phyloP scores from a whole-genome alignment of 2,888 invertebrate species.

The Amiota mariae region DNA sequence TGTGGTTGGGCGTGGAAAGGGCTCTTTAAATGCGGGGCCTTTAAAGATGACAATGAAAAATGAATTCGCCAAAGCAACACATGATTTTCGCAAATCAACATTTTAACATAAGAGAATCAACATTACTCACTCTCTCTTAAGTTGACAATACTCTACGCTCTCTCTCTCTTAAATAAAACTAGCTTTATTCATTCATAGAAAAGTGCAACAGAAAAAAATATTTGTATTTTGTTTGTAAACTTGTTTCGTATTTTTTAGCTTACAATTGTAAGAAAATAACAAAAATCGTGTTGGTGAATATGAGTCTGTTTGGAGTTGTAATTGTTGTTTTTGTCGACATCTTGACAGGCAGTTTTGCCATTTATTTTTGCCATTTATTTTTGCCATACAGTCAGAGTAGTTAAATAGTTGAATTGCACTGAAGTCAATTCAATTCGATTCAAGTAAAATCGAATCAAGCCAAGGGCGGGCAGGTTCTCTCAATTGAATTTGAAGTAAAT shows the following conservation, averaged over 20 bases:
- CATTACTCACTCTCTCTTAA: background rate
- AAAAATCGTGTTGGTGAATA: background rate
- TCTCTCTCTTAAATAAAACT: background rate
- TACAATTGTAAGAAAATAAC: background rate
- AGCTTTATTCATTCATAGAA: slow-evolving; percentile 20
- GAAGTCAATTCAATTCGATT: slow-evolving; percentile 31
- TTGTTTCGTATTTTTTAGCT: slow-evolving; percentile 23
- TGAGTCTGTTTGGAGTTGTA: background rate
- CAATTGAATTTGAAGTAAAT: slow-evolving; percentile 40
- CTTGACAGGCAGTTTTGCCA: background rate
- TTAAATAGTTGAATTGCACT: slow-evolving; percentile 31
- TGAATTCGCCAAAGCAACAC: background rate
- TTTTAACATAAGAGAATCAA: background rate
- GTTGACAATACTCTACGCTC: background rate
- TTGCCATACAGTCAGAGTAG: slow-evolving; percentile 17
- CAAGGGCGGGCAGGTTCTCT: slow-evolving; percentile 61
- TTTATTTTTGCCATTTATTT: slow-evolving; percentile 44
- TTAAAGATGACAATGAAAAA: slow-evolving; percentile 16
- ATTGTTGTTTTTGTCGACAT: background rate
- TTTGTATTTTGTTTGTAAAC: slow-evolving; percentile 41
- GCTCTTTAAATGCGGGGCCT: background rate
- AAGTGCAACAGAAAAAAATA: slow-evolving; percentile 37
- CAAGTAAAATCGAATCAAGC: slow-evolving; percentile 45
- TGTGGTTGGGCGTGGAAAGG: background rate
- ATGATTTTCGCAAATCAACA: background rate